phyloP scores from a whole-genome alignment of 2,113 vertebrate genomes.

The Clarias magur region DNA sequence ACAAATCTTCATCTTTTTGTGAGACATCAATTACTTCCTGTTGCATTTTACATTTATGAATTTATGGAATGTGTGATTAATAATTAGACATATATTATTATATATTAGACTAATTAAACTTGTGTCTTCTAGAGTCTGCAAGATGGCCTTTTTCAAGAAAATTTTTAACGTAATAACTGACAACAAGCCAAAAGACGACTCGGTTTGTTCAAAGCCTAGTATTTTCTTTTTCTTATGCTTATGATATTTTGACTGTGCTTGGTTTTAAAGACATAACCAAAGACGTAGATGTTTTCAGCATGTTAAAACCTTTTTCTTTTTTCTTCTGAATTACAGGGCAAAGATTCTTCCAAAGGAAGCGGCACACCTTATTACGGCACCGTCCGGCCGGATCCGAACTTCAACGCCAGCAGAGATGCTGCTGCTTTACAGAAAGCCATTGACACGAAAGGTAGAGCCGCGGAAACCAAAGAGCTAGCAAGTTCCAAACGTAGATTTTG shows the following conservation, averaged over 20 bases:
- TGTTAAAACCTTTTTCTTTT: background rate
- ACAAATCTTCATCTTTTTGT: background rate
- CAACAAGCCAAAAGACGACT: slow-evolving; percentile 37
- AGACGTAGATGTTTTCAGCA: background rate
- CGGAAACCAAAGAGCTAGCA: background rate
- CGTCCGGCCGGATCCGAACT: slow-evolving; percentile 72
- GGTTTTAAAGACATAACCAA: background rate
- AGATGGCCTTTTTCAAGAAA: slow-evolving; percentile 34
- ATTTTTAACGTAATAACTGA: slow-evolving; percentile 15
- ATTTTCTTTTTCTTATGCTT: background rate
- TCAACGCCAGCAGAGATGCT: slow-evolving; percentile 78
- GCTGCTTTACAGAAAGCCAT: slow-evolving; percentile 79
- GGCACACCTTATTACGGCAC: slow-evolving; percentile 67
- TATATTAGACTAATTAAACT: too few species aligned
- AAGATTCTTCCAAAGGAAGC: slow-evolving; percentile 54
- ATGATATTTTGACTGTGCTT: background rate
- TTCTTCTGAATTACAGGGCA: slow-evolving; percentile 12
- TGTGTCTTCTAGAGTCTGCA: background rate
- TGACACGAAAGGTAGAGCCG: slow-evolving; percentile 74
- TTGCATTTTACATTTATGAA: background rate
- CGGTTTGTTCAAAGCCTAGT: background rate
- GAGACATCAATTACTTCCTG: background rate
- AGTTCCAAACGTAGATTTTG: background rate
- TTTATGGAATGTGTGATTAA: background rate
- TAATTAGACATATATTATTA: background rate